phyloP scores from a whole-genome alignment of 2,113 vertebrate genomes.

The Aramus guarauna region DNA sequence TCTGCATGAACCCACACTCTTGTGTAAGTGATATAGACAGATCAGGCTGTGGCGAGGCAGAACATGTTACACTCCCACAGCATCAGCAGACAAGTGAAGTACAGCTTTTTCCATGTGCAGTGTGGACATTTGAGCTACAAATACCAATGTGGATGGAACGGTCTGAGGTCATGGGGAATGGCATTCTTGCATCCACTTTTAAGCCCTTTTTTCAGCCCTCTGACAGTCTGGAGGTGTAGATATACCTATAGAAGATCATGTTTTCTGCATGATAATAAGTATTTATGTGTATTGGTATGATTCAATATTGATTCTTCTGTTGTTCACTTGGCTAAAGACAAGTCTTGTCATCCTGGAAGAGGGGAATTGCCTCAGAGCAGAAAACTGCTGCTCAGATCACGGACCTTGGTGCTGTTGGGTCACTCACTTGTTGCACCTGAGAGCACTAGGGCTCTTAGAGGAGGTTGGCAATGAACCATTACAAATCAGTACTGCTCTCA shows the following conservation, averaged over 20 bases:
- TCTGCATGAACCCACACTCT: not conserved
- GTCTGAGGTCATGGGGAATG: not conserved
- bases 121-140: not conserved
- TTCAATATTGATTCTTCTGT: not conserved
- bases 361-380: not conserved
- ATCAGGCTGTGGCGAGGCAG: not conserved
- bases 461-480: not conserved
- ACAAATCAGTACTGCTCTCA: not conserved
- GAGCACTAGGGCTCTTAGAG: not conserved
- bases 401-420: not conserved
- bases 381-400: not conserved
- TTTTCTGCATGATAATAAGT: not conserved
- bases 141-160: not conserved
- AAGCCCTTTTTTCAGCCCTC: not conserved
- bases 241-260: not conserved
- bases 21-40: not conserved
- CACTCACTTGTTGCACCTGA: not conserved
- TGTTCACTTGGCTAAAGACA: not conserved
- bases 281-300: not conserved
- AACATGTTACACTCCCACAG: not conserved
- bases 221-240: not conserved
- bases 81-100: not conserved
- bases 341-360: not conserved
- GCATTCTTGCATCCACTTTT: not conserved
- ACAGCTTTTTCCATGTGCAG: not conserved